Evolutionary conservation across 2,888 invertebrate genomes (phyloP).

Genomic region (Ecliptopera silaceata): DNA sequence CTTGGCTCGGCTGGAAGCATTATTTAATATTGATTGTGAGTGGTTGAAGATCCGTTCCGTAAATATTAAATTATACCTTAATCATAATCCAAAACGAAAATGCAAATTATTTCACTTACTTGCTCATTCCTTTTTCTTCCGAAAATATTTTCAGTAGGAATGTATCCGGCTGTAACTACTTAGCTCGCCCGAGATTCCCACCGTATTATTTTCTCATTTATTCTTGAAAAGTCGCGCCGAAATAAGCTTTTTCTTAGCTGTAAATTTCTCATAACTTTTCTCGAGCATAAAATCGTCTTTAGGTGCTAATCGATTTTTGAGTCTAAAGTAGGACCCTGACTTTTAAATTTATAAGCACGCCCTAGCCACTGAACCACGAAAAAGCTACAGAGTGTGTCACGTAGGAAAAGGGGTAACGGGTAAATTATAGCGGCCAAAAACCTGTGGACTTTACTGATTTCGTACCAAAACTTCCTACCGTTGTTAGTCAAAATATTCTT

Average conservation of each 20-base stretch:
- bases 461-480: neutral
- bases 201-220: conserved; percentile 1
- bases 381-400: conserved; percentile 26
- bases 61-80: neutral
- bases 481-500: neutral
- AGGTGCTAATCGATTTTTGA: conserved; percentile 26
- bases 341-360: conserved; percentile 24
- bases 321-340: conserved; percentile 11
- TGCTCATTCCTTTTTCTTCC: no score
- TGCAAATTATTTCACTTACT: no score
- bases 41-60: conserved; percentile 1
- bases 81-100: no score
- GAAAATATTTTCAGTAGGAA: no score
- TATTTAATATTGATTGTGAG: no score
- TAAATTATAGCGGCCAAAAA: conserved; percentile 11
- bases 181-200: neutral
- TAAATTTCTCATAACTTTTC: conserved; percentile 13
- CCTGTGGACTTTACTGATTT: conserved; percentile 2
- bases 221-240: neutral
- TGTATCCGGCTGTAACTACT: neutral
- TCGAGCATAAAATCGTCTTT: conserved; percentile 12
- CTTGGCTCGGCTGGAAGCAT: no score
- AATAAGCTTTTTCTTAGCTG: neutral
- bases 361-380: conserved; percentile 25
- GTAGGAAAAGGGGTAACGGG: conserved; percentile 14